Conservation (phyloP, 2,797 vertebrate genomes). For the Paratrypauchen microcephalus region DNA sequence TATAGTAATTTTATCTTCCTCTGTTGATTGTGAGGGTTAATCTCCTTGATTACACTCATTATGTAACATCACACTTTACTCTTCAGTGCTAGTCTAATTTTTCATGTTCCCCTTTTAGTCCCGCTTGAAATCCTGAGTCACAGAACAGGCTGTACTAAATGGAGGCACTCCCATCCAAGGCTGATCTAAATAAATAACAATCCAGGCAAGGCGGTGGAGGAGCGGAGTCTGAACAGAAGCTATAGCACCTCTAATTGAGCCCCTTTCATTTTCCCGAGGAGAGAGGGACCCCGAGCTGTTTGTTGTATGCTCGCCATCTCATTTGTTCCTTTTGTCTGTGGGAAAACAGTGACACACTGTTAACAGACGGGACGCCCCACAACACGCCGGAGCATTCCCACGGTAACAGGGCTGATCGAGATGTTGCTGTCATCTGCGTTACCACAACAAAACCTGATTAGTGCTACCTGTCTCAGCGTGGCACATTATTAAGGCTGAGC, state of each 20-base stretch:
- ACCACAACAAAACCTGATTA: conserved; percentile 71
- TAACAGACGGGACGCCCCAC: conserved; percentile 46
- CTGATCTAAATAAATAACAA: conserved; percentile 60
- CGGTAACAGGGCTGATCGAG: conserved; percentile 55
- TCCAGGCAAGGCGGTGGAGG: conserved; percentile 43
- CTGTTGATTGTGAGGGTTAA: neutral
- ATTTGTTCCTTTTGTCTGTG: conserved; percentile 70
- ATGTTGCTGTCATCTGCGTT: conserved; percentile 50
- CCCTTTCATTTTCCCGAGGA: conserved; percentile 57
- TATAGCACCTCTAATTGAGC: conserved; percentile 57
- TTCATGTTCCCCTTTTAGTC: conserved; percentile 41
- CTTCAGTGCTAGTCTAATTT: conserved; percentile 39
- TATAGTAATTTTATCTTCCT: neutral
- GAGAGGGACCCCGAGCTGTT: conserved; percentile 62
- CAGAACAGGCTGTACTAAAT: conserved; percentile 23
- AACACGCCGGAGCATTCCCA: conserved; percentile 56
- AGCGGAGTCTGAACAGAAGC: conserved; percentile 48
- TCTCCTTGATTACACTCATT: neutral
- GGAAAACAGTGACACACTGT: conserved; percentile 60
- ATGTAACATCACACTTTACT: conserved; percentile 13
- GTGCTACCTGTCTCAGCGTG: conserved; percentile 63
- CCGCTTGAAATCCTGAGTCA: conserved; percentile 27
- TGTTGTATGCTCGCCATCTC: conserved; percentile 64
- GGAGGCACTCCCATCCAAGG: conserved; percentile 31
- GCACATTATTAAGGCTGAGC: conserved; percentile 69